Evolutionary conservation across 2,888 invertebrate genomes (phyloP), one percentile per base, ranked within the genome.

Genomic region (Lycaena phlaeas): DNA sequence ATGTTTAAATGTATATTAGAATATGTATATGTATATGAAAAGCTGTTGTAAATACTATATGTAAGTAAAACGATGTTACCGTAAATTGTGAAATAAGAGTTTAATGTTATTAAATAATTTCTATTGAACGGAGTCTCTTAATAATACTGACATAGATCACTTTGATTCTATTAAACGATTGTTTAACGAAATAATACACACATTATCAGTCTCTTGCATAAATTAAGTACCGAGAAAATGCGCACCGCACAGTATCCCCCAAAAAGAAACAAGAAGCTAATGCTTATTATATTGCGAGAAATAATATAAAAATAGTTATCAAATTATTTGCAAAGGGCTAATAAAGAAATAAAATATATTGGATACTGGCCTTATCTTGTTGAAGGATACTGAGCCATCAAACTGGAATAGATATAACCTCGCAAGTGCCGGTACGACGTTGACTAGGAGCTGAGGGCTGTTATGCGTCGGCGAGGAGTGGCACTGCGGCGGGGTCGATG

Each of bases 41-140:
- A 54, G 69, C 63, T 66, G 67, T 71, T 82, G 82, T 82, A 82
- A 81, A 82, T 82, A 82, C 75, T 82, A 75, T 63, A 67, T 79
- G 71, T 82, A 82, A 84, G 82, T 82, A 81, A 82, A 84, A 84
- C 82, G 71, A 84, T 82, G 82, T 84, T 84, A 84, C 82, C 82
- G 82, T 82, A 68, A 81, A 81, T 79, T 82, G 81, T 84, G 81
- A 82, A 82, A 79, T 81, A 79, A 82, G 74, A 78, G 78, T 84
- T 82, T 84, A 84, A 84, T 84, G 82, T 82, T 84, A 84, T 82
- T 82, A 82, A 79, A 82, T 81, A 79, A 79, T 81, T 81, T 81
- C 77, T 81, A 84, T 81, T 71, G 74, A 81, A 77, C 64, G 54
- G 58, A 51, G 62, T 69, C 54, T 78, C 72, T 81, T 73, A 77